Conservation (phyloP, 30 jellyfish, hydroid and myxozoan species). For the Aurelia sp. region DNA sequence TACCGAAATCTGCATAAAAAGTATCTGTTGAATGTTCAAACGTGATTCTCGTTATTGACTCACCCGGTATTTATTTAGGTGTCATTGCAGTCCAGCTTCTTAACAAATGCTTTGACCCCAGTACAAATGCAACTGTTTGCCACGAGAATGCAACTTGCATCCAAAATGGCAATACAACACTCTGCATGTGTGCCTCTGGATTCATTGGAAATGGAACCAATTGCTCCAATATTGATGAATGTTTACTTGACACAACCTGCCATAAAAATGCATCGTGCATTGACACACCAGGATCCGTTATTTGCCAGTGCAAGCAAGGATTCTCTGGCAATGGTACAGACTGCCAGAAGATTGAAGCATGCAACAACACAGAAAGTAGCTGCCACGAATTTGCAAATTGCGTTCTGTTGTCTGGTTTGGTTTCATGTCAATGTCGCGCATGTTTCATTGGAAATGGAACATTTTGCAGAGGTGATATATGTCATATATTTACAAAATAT, state of each 20-base stretch:
- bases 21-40: no score
- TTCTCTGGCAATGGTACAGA: constrained; percentile 67
- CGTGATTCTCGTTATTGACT: no score
- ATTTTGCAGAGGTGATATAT: constrained; percentile 35
- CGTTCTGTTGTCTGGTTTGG: constrained; percentile 44
- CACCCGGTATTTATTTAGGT: not conserved
- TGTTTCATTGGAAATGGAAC: constrained; percentile 79
- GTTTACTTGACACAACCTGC: constrained; percentile 2
- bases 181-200: constrained; percentile 40
- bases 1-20: no score
- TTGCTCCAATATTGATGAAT: not conserved
- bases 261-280: constrained; percentile 13
- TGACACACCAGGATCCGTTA: not conserved
- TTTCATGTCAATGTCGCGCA: constrained; percentile 47
- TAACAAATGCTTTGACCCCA: not conserved
- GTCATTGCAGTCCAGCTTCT: not conserved
- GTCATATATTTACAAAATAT: not conserved
- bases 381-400: constrained; percentile 69
- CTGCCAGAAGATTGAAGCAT: constrained; percentile 65
- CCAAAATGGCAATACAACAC: not conserved
- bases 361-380: constrained; percentile 17
- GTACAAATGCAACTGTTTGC: not conserved
- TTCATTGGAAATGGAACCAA: constrained; percentile 38
- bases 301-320: constrained; percentile 56
- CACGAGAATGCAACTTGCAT: constrained; percentile 28